Evolutionary conservation across 1,140 invertebrate genomes (phyloP).

Genomic region (Anastrepha ludens): DNA sequence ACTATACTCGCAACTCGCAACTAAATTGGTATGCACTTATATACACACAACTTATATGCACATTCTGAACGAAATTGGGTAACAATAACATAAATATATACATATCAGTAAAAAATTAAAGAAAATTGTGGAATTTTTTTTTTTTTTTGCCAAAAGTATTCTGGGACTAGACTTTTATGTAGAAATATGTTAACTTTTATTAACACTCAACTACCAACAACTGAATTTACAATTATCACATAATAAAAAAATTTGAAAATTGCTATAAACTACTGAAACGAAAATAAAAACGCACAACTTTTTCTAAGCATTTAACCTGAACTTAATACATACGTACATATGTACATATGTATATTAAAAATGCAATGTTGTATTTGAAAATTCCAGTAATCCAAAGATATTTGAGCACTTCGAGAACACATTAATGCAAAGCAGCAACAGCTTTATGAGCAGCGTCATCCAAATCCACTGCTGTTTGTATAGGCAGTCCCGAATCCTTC

Average conservation of each 20-base stretch:
- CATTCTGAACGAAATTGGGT: too few relatives aligned
- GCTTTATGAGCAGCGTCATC: conserved; percentile 95
- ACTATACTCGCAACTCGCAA: too few relatives aligned
- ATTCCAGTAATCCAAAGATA: not conserved
- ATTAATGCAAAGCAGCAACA: conserved; percentile 76
- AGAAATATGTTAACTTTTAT: not conserved
- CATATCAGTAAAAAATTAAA: too few relatives aligned
- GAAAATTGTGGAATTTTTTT: too few relatives aligned
- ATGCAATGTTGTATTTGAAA: not conserved
- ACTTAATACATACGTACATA: too few relatives aligned
- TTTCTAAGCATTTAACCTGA: too few relatives aligned
- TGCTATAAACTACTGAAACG: not conserved
- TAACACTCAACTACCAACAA: not conserved
- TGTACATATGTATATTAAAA: not conserved
- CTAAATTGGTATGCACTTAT: too few relatives aligned
- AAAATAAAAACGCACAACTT: too few relatives aligned
- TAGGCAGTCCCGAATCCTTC: conserved; percentile 86
- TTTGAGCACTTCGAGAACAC: not conserved
- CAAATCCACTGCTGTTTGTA: conserved; percentile 88
- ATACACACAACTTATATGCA: too few relatives aligned
- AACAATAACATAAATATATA: too few relatives aligned
- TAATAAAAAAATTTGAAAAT: not conserved
- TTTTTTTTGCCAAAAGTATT: too few relatives aligned
- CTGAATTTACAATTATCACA: not conserved
- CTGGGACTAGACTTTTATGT: too few relatives aligned